Evolutionary conservation across 2,797 vertebrate species (phyloP).

Genomic region (Brachyalestes nurse): DNA sequence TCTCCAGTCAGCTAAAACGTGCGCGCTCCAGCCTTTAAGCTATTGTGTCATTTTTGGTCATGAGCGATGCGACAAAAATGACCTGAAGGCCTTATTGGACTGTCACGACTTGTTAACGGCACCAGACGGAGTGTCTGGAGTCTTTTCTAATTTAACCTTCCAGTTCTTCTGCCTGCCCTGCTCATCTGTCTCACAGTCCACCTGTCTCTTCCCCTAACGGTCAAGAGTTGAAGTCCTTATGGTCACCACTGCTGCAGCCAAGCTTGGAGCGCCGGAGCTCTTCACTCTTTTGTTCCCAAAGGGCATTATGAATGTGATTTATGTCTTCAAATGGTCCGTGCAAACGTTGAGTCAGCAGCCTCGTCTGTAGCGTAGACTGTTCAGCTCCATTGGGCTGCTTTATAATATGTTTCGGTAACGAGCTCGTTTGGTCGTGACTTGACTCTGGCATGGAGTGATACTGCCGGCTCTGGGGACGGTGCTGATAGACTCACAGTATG

Average conservation of each 20-base stretch:
- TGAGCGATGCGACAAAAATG: constrained; percentile 17
- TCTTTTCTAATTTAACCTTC: constrained; percentile 8
- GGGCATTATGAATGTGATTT: background rate
- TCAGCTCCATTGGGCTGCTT: background rate
- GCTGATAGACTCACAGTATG: background rate
- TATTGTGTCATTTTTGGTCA: constrained; percentile 10
- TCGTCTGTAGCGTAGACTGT: background rate
- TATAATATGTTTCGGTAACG: background rate
- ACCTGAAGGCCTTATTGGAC: constrained; percentile 29
- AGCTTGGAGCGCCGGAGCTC: too few relatives aligned
- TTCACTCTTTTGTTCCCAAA: too few relatives aligned
- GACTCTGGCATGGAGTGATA: background rate
- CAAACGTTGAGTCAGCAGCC: background rate
- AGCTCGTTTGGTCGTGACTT: background rate
- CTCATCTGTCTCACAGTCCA: constrained; percentile 4
- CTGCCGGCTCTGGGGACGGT: background rate
- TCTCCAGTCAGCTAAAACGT: background rate
- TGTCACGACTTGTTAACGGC: constrained; percentile 26
- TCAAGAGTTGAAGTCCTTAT: background rate
- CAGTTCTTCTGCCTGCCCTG: background rate
- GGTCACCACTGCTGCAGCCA: background rate
- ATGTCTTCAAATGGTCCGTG: background rate
- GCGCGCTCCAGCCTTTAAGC: constrained; percentile 19
- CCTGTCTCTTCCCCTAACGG: background rate
- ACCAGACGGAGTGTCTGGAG: constrained; percentile 11